Evolutionary conservation across 2,113 vertebrate genomes (phyloP).

Genomic region (Eulacestoma nigropectus): DNA sequence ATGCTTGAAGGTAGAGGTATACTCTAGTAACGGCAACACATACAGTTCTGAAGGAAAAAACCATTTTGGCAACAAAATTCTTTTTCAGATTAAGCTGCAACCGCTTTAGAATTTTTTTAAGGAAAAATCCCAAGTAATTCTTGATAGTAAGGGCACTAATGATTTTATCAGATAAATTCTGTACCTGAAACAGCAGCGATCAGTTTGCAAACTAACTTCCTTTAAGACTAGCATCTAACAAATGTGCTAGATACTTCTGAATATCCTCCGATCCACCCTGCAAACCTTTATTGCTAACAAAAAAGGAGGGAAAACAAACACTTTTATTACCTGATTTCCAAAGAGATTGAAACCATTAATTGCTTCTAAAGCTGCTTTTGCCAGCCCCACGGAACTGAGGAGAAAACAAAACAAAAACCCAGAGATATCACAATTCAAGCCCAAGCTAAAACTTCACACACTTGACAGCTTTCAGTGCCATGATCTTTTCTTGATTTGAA

Average conservation of each 20-base stretch:
- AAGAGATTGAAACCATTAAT: constrained; percentile 99
- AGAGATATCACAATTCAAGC: not conserved
- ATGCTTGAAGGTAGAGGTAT: not conserved
- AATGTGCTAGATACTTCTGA: not conserved
- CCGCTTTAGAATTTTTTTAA: not conserved
- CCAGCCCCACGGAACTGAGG: constrained; percentile 90
- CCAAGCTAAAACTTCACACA: not conserved
- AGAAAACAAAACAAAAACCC: not conserved
- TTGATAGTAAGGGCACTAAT: not conserved
- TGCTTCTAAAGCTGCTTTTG: constrained; percentile 96
- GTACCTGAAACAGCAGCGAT: not conserved
- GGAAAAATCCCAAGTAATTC: not conserved
- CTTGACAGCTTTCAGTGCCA: not conserved
- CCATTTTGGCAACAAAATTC: not conserved
- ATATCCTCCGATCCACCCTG: not conserved
- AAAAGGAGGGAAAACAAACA: not conserved
- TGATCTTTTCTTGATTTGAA: not conserved
- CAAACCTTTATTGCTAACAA: not conserved
- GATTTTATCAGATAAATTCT: not conserved
- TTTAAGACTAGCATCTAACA: not conserved
- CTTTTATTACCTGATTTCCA: constrained; percentile 90
- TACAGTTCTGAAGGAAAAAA: not conserved
- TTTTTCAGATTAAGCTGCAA: not conserved
- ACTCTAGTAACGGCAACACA: not conserved
- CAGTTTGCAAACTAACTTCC: not conserved